phyloP scores from a whole-genome alignment of 2,888 invertebrate genomes.

The Hesperia comma region DNA sequence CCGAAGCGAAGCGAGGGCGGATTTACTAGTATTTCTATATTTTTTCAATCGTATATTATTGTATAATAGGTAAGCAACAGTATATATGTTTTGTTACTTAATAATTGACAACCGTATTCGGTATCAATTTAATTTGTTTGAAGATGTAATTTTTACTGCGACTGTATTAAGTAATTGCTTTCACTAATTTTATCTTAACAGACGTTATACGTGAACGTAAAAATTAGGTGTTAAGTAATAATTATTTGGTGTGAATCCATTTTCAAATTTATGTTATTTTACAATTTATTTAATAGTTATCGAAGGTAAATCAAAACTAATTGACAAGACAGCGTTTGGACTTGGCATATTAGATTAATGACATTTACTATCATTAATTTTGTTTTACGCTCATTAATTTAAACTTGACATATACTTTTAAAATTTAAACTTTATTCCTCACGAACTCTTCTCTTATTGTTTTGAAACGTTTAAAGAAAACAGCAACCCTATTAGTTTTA shows the following conservation, averaged over 20 bases:
- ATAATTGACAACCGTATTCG: conserved; percentile 51
- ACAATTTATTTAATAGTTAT: background rate
- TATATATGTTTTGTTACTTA: too few species aligned
- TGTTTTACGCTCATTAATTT: conserved; percentile 4
- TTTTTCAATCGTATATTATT: conserved; percentile 9
- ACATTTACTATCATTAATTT: conserved; percentile 4
- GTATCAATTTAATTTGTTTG: conserved; percentile 41
- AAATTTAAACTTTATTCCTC: background rate
- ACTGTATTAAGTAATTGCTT: conserved; percentile 13
- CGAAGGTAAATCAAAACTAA: conserved; percentile 3
- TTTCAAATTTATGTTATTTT: too few species aligned
- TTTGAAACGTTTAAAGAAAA: background rate
- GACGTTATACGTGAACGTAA: too few species aligned
- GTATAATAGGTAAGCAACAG: too few species aligned
- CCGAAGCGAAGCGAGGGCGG: too few species aligned
- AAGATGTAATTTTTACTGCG: conserved; percentile 4
- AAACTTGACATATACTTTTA: conserved; percentile 2
- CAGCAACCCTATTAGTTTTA: too few species aligned
- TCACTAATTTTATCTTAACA: too few species aligned
- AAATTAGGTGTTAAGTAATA: too few species aligned
- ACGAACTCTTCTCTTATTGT: background rate
- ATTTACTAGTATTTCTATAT: conserved; percentile 22
- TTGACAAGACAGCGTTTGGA: conserved; percentile 9
- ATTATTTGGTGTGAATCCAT: too few species aligned
- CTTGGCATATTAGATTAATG: background rate